Percentiles rank a stretch among this genome's conserved stretches.
Conservation (phyloP, 1,140 invertebrate genomes). For the Papilio dardanus region DNA sequence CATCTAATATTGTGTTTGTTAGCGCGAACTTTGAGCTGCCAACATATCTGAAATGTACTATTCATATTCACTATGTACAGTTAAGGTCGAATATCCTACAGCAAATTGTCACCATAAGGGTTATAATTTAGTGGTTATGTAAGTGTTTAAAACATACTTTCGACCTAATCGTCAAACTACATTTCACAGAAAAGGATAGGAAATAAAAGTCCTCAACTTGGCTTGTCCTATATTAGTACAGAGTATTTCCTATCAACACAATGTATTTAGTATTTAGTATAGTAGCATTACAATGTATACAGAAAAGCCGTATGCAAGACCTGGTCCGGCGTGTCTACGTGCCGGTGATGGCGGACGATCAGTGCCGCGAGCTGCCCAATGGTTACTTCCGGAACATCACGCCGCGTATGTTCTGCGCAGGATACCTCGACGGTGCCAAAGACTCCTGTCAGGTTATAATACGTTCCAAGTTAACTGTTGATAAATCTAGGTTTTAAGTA, state of each 20-base stretch:
- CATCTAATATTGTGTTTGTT: too few relatives aligned
- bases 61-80: too few relatives aligned
- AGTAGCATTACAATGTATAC: too few relatives aligned
- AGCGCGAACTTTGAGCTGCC: too few relatives aligned
- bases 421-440: conserved; percentile 81
- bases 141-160: too few relatives aligned
- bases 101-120: too few relatives aligned
- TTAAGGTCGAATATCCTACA: too few relatives aligned
- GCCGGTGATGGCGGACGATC: neutral
- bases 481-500: too few relatives aligned
- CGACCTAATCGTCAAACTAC: too few relatives aligned
- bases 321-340: conserved; percentile 58
- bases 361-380: conserved; percentile 52
- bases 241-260: neutral
- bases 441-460: conserved; percentile 84
- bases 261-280: conserved; percentile 17
- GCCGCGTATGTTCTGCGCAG: conserved; percentile 84
- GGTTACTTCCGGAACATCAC: conserved; percentile 70
- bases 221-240: neutral
- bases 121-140: too few relatives aligned
- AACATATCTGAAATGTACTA: too few relatives aligned
- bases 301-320: conserved; percentile 66
- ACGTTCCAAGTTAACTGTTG: neutral
- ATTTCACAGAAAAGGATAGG: too few relatives aligned
- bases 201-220: neutral